Base-by-base conservation (phyloP, 2,113 vertebrate genomes). In the Esox niger region DNA sequence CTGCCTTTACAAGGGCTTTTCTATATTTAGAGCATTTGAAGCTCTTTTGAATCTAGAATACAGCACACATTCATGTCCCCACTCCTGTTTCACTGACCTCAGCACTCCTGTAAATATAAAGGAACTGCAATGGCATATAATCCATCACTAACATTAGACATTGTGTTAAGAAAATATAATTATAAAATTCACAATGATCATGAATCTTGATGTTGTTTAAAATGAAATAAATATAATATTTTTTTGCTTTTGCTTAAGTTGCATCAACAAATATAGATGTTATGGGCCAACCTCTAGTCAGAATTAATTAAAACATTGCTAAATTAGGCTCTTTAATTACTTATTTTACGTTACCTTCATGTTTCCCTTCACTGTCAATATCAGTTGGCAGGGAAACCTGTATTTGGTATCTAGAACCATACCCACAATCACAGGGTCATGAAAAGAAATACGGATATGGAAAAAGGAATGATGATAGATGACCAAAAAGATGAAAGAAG, bases 71-170 rank as follows among this genome's bases (percentile, higher is more conserved):
- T 21, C 29, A 61, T n/a, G 20, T 32, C 30, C 7, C 59, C 56
- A 56, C 25, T 27, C 54, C 15, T 7, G 27, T 27, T 27, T 27
- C 10, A 69, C 76, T 62, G 49, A 60, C 69, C 71, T 66, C 43
- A 64, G 67, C 58, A 38, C 75, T 63, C 10, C 21, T 69, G 68
- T 58, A 52, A 52, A 20, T 11, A 15, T 75, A 71, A 75, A 71
- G 71, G 72, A 62, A 55, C 8, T 35, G 78, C 66, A 75, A 79
- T 76, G 32, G 64, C n/a, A n/a, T 52, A 60, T 64, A 61, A 79
- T 84, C 71, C 66, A 88, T 82, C 76, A 80, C 76, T 71, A 71
- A 84, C 82, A 68, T 75, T 55, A 25, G 77, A 78, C 83, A 80
- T 71, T 73, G 75, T 76, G 67, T 55, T 69, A 55, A 79, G 81